phyloP scores from a whole-genome alignment of 2,797 vertebrate genomes.

The Pipistrellus pygmaeus region DNA sequence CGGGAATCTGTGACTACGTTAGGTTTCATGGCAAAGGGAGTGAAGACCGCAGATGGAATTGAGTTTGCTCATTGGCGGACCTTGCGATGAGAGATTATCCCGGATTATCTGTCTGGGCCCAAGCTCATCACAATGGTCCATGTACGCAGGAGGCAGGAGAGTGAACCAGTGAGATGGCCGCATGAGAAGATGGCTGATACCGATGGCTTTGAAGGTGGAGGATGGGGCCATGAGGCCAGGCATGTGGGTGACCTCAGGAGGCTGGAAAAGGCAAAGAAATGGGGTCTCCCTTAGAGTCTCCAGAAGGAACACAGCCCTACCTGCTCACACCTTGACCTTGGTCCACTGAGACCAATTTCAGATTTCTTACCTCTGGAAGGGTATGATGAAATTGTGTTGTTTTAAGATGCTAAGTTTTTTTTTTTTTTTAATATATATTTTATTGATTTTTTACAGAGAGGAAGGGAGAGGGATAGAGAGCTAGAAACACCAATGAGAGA shows the following conservation, averaged over 20 bases:
- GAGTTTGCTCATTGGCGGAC: background rate
- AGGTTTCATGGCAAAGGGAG: accelerated
- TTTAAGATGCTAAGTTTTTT: too few species aligned
- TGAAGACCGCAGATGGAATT: too few species aligned
- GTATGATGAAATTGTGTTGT: too few species aligned
- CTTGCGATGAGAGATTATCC: too few species aligned
- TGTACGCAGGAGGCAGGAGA: background rate
- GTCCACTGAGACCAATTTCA: too few species aligned
- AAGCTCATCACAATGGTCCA: background rate
- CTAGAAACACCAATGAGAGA: too few species aligned
- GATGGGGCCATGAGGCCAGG: background rate
- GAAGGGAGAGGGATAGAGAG: too few species aligned
- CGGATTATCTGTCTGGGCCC: background rate
- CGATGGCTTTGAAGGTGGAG: background rate
- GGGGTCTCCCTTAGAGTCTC: background rate
- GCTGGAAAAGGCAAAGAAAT: too few species aligned
- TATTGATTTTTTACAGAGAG: too few species aligned
- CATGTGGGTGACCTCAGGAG: background rate
- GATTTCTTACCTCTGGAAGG: background rate
- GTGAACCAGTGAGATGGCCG: background rate
- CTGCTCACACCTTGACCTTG: too few species aligned
- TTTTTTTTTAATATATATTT: too few species aligned
- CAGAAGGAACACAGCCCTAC: background rate
- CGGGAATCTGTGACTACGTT: background rate
- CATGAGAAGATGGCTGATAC: background rate